Conservation (phyloP, 2,113 vertebrate species). For the Aptenodytes patagonicus region DNA sequence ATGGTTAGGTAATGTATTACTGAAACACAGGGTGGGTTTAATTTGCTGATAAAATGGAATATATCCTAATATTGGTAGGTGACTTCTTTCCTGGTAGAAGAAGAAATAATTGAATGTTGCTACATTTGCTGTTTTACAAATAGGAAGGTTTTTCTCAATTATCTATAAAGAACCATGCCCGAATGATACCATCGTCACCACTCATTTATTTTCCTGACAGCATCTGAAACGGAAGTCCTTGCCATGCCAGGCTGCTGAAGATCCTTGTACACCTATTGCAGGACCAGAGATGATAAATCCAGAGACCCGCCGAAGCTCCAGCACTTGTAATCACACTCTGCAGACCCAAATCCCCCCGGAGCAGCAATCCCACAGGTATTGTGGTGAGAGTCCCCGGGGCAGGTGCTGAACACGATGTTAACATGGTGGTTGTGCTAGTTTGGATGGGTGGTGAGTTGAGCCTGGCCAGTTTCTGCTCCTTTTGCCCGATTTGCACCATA, state of each 20-base stretch:
- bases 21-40: neutral
- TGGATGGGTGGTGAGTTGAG: neutral
- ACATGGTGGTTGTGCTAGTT: neutral
- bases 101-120: neutral
- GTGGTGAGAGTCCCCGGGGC: accelerated
- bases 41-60: neutral
- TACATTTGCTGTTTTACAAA: neutral
- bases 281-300: neutral
- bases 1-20: accelerated
- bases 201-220: neutral
- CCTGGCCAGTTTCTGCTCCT: neutral
- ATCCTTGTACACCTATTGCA: neutral
- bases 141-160: neutral
- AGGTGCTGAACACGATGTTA: neutral
- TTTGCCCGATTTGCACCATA: neutral
- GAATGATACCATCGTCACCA: neutral
- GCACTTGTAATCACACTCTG: neutral
- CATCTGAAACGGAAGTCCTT: neutral
- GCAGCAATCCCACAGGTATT: neutral
- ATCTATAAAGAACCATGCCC: neutral
- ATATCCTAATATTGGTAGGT: neutral
- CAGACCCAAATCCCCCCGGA: neutral
- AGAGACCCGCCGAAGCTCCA: neutral
- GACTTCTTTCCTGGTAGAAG: neutral
- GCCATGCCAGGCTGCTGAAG: neutral